Conservation (phyloP, 1,140 invertebrate species). For the Ctenoplectra terminalis region DNA sequence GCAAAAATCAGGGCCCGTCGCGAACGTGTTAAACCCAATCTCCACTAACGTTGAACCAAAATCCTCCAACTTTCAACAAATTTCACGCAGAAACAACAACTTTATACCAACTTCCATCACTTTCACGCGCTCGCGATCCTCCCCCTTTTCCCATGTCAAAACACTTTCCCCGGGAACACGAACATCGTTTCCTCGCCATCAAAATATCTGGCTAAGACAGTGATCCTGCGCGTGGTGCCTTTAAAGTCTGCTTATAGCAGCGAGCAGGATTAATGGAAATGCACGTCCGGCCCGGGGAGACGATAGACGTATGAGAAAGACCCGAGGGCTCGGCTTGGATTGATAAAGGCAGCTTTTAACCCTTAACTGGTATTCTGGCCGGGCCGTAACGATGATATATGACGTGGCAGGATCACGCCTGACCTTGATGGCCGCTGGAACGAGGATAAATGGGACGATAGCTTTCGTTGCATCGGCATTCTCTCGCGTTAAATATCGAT, state of each 20-base stretch:
- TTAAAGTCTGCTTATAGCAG: slow-evolving; percentile 56
- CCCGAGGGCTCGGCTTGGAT: slow-evolving; percentile 55
- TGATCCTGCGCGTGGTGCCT: slow-evolving; percentile 41
- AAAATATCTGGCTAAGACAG: slow-evolving; percentile 42
- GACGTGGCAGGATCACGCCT: slow-evolving; percentile 66
- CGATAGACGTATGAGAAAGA: slow-evolving; percentile 66
- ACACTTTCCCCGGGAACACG: too few species aligned
- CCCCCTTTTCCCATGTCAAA: too few species aligned
- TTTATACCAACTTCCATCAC: too few species aligned
- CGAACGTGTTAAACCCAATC: too few species aligned
- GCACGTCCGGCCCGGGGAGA: slow-evolving; percentile 44
- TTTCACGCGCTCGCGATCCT: too few species aligned
- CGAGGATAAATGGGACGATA: slow-evolving; percentile 64
- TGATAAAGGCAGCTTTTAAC: slow-evolving; percentile 69
- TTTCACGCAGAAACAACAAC: too few species aligned
- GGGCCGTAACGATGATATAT: slow-evolving; percentile 66
- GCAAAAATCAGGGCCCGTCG: too few species aligned
- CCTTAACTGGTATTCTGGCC: slow-evolving; percentile 66
- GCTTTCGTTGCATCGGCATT: slow-evolving; percentile 48
- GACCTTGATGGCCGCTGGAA: slow-evolving; percentile 64
- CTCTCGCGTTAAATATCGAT: slow-evolving; percentile 56
- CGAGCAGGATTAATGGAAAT: slow-evolving; percentile 63
- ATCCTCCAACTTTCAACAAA: too few species aligned
- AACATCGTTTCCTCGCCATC: too few species aligned
- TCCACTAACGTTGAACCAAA: too few species aligned